Evolutionary conservation across 2,113 vertebrate species (phyloP), one percentile per base, ranked within the genome.

Genomic region (Strigops habroptila): DNA sequence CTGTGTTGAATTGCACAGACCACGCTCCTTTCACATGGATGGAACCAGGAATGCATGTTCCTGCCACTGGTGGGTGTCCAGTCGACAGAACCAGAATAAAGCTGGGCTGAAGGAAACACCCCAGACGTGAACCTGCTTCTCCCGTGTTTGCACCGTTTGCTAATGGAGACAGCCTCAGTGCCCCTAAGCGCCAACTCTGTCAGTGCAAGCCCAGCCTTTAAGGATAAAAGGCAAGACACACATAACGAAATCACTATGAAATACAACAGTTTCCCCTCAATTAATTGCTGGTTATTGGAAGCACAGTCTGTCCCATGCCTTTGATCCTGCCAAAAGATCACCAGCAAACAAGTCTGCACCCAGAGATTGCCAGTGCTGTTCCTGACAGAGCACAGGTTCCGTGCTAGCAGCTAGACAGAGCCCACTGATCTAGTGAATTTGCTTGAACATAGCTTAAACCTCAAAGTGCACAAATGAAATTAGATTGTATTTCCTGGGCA

Each of bases 401-500:
- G 12, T 37, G 23, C 37, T 33, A 82, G 48, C 48, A 73, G 78
- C 31, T 62, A 3, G 9, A 39, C 67, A 82, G 70, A 62, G n/a
- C 19, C 70, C 65, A 31, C 67, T 44, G 41, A 53, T 65, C 8
- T 27, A 69, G 44, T 80, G 71, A 69, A 69, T 88, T 73, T 82
- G 12, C 82, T 87, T 73, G 53, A 82, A 76, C 48, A 76, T 57
- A 87, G 30, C 48, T 75, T 93, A 55, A 96, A 78, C 18, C 57
- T 76, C 81, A 41, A 88, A 83, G 43, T 51, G 68, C 52, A 82
- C n/a, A 92, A 76, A 84, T 79, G 7, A 84, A 91, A 91, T 84
- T 30, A 78, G 43, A 63, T 9, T 49, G 10, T 78, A 31, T 92
- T 95, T 92, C 30, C 76, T 75, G 48, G 15, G 18, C 62, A 71